phyloP scores from a whole-genome alignment of 1,140 invertebrate genomes.

The Notospermus geniculatus region DNA sequence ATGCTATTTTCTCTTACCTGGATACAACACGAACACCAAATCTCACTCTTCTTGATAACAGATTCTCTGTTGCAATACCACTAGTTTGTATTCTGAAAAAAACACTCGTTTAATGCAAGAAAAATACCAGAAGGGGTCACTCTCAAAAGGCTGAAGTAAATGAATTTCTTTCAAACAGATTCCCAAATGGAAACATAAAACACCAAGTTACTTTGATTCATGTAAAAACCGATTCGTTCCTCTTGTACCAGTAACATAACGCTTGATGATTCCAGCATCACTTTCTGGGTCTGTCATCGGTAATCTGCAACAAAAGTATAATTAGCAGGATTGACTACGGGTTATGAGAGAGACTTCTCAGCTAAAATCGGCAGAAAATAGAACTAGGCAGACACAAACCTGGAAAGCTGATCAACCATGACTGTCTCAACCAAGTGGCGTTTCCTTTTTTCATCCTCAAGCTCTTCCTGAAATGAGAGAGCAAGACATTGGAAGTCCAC shows the following conservation, averaged over 20 bases:
- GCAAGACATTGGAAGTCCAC: not conserved
- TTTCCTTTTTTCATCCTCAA: conserved; percentile 49
- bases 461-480: conserved; percentile 37
- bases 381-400: too few species aligned
- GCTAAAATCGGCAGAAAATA: too few species aligned
- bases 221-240: conserved; percentile 44
- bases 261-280: not conserved
- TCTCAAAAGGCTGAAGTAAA: too few species aligned
- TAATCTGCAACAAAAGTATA: not conserved
- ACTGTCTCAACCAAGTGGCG: conserved; percentile 51
- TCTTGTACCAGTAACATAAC: conserved; percentile 10
- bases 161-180: not conserved
- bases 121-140: too few species aligned
- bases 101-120: not conserved
- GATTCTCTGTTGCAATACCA: conserved; percentile 45
- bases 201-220: conserved; percentile 40
- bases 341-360: too few species aligned
- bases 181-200: not conserved
- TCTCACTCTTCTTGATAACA: conserved; percentile 44
- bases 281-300: not conserved
- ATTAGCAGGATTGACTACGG: too few species aligned
- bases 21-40: conserved; percentile 50
- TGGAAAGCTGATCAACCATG: conserved; percentile 50
- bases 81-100: conserved; percentile 41
- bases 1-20: conserved; percentile 29